phyloP scores from a whole-genome alignment of 2,888 invertebrate species.

The Parascotia fuliginaria region DNA sequence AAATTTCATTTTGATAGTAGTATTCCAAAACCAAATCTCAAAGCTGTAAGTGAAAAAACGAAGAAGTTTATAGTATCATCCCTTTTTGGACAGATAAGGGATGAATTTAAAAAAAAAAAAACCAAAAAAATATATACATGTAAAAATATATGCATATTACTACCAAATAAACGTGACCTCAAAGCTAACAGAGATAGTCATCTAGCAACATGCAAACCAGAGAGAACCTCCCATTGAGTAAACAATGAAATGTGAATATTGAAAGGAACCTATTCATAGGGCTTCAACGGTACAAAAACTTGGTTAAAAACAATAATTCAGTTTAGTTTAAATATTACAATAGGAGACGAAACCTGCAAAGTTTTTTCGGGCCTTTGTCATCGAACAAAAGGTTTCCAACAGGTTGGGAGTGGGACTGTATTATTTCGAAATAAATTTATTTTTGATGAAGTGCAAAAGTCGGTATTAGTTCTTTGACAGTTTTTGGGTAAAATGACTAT shows the following conservation, averaged over 20 bases:
- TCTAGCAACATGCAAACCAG: no score
- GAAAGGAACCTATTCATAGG: conserved; percentile 60
- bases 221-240: conserved; percentile 41
- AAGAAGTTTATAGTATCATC: no score
- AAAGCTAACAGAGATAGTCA: no score
- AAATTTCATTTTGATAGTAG: no score
- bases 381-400: conserved; percentile 61
- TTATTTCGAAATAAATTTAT: conserved; percentile 78
- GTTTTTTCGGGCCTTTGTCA: conserved; percentile 60
- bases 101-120: no score
- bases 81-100: no score
- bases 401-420: conserved; percentile 72
- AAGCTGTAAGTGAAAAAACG: no score
- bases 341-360: conserved; percentile 53
- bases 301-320: conserved; percentile 78
- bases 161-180: no score
- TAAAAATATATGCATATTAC: no score
- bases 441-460: conserved; percentile 85
- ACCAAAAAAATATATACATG: no score
- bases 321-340: conserved; percentile 63
- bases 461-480: conserved; percentile 69
- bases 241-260: conserved; percentile 54
- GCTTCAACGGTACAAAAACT: conserved; percentile 65
- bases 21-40: no score
- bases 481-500: conserved; percentile 68